phyloP scores from a whole-genome alignment of 2,888 invertebrate species.

The Electrophaes corylata region DNA sequence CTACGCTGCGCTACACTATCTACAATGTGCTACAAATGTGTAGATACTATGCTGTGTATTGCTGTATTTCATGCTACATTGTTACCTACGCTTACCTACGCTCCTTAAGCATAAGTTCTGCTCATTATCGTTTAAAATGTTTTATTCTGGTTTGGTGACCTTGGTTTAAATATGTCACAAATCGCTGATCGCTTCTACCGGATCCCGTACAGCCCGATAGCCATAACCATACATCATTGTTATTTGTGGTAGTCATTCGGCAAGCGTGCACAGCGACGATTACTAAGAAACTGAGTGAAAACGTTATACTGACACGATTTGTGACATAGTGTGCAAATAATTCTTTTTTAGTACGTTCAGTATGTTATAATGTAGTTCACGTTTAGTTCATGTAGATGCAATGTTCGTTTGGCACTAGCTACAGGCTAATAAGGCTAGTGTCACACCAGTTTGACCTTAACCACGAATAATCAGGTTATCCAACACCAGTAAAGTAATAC shows the following conservation, averaged over 20 bases:
- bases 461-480: too few species aligned
- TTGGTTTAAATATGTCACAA: background rate
- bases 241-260: slow-evolving; percentile 77
- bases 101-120: too few species aligned
- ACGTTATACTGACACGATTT: slow-evolving; percentile 57
- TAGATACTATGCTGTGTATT: too few species aligned
- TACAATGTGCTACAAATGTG: background rate
- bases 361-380: slow-evolving; percentile 4
- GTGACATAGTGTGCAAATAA: slow-evolving; percentile 39
- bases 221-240: slow-evolving; percentile 77
- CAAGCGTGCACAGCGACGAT: slow-evolving; percentile 68
- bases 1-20: background rate
- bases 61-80: too few species aligned
- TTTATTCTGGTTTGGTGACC: too few species aligned
- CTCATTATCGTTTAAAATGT: too few species aligned
- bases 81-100: too few species aligned
- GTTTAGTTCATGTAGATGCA: background rate
- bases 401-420: background rate
- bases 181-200: slow-evolving; percentile 1
- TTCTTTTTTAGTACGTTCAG: slow-evolving; percentile 9
- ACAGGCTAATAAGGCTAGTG: background rate
- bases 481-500: too few species aligned
- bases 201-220: slow-evolving; percentile 39
- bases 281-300: slow-evolving; percentile 69
- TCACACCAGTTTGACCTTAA: background rate